Evolutionary conservation across 2,113 vertebrate species (phyloP), one percentile per base, ranked within the genome.

Genomic region (Oncorhynchus keta): DNA sequence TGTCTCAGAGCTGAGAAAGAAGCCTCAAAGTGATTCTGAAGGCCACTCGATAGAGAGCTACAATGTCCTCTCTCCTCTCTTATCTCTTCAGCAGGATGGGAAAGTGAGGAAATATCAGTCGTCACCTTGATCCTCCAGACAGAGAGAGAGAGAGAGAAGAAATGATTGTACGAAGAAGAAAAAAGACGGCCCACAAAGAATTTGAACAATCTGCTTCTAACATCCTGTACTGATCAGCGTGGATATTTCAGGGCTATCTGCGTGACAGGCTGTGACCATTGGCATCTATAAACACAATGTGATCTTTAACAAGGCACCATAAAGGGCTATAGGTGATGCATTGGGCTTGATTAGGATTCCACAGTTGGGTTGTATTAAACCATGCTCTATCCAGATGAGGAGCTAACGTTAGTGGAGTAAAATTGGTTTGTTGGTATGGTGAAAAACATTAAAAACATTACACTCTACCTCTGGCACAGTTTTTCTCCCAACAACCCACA

Each of bases 301-400:
- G 57, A 61, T 48, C 39, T 70, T 49, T 51, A 39, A 70, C 9
- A 26, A 35, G 16, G 28, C 16, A n/a, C 68, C 62, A 39, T 24
- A 22, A 57, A 24, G 39, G 49, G 49, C 70, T 67, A 22, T 67
- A 22, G 65, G 83, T 84, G 77, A 89, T 76, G 85, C 82, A 87
- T 18, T 18, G 85, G 79, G 69, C 59, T 70, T 82, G 75, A 82
- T 79, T 79, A 85, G 74, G 62, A 83, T 75, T 22, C 20, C 8
- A 18, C 12, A 55, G 49, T 55, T 18, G 35, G 68, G 57, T 68
- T 75, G 75, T 35, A 30, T 79, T 75, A 77, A 78, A 67, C 5
- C 18, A 22, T 22, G 70, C 79, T 70, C 30, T 72, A 75, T 82
- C 73, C 81, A 86, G 76, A 89, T 79, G 72, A 45, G 79, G 48